Evolutionary conservation across 1,140 invertebrate genomes (phyloP), one percentile per base, ranked within the genome.

Genomic region (Hylaeus volcanicus): DNA sequence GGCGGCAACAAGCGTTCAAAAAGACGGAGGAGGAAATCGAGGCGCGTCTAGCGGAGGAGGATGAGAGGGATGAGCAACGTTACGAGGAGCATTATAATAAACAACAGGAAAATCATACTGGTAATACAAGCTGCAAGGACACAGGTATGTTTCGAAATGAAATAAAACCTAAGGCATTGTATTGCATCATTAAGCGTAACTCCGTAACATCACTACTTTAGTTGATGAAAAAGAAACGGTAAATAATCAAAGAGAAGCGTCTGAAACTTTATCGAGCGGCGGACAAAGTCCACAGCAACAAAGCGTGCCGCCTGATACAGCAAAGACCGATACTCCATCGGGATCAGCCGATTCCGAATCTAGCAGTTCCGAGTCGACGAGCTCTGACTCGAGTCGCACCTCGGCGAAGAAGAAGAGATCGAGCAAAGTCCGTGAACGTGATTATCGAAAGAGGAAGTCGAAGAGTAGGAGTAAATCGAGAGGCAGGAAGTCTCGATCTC

Each of bases 1-100:
- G 93, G 53, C 92, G 94, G 58, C 93, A 94, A 45, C 91, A 92
- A 73, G 93, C 93, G n/a, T 95, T 95, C 82, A 92, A 92, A 56
- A 93, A 93, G 74, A 94, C 93, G 0, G 94, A 94, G 81, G 92
- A 94, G 66, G 94, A 94, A 81, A 94, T 94, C 37, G 93, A 94
- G 68, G 93, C 93, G 15, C 90, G 90, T 4, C 79, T 94, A 1
- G 93, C 93, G 2, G 90, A 92, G 76, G 94, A 94, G 63, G 93
- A 94, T 63, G 93, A 93, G 77, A 88, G 88, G 37, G 93, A 93
- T 58, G 81, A 87, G 15, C 82, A 86, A 48, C 85, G 80, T 64
- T 77, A 86, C 79, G 85, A 90, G 60, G 87, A 90, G 39, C 75
- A 87, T 51, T 74, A 84, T 64, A 79, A 81, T 71, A 82, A 86